Conservation (phyloP, 2,113 vertebrate species). For the Peromyscus maniculatus region DNA sequence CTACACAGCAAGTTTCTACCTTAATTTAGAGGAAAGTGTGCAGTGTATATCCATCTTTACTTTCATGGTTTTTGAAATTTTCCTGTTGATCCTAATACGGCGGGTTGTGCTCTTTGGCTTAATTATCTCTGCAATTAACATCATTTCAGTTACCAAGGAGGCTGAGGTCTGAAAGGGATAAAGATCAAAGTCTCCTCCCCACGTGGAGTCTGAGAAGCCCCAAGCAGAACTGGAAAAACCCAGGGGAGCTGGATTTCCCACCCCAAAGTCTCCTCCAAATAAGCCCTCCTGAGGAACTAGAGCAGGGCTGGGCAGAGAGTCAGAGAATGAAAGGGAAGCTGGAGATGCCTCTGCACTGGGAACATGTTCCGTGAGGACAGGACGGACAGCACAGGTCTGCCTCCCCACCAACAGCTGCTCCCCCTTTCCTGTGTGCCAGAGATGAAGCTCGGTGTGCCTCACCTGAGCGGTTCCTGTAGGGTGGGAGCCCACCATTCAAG, state of each 20-base stretch:
- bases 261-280: too few species aligned
- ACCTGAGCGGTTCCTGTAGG: too few species aligned
- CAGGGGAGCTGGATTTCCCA: neutral
- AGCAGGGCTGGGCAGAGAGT: fast-evolving
- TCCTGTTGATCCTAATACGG: neutral
- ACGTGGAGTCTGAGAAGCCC: too few species aligned
- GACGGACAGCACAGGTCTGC: too few species aligned
- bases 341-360: neutral
- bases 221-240: too few species aligned
- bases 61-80: neutral
- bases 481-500: neutral
- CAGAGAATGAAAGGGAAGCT: neutral
- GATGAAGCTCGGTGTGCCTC: neutral
- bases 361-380: neutral
- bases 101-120: neutral
- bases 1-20: neutral
- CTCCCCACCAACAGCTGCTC: too few species aligned
- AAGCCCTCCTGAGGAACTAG: slow-evolving; percentile 62
- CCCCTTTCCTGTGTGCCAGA: neutral
- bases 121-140: neutral
- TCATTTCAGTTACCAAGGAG: neutral
- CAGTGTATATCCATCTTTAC: neutral
- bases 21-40: neutral
- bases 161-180: neutral
- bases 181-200: neutral